Evolutionary conservation across 2,797 vertebrate species (phyloP), one percentile per base, ranked within the genome.

Genomic region (Gallinago nigripennis): DNA sequence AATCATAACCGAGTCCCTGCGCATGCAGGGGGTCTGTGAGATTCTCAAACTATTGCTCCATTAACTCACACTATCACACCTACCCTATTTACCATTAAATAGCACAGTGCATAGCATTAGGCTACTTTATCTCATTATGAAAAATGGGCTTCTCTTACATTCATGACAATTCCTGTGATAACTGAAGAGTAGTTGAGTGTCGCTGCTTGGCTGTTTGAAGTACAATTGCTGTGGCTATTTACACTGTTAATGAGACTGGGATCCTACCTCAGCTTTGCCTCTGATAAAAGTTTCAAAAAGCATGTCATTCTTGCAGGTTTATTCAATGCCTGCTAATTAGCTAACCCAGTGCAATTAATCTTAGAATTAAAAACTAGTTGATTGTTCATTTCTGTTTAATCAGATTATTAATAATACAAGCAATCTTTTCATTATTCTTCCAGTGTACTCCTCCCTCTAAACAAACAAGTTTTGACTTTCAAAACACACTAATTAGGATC

Each of bases 321-420:
- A 86, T 87, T 94, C 76, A 72, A 39, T 71, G 86, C 48, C 75
- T 83, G 57, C 70, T 95, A 93, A 92, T 95, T 94, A 92, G 72
- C 50, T 39, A 83, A 75, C 58, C 66, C 46, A 84, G 27, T 45
- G 69, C 75, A 92, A 96, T 94, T 92, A 94, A 96, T 95, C 89
- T 90, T 81, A 57, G 80, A 90, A 92, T 94, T 91, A 89, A 51
- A 79, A 88, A 86, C 70, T 54, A 61, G 79, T 84, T 92, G 86
- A 96, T 77, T 80, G 56, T 87, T 95, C 77, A 76, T 65, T 86
- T 88, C 94, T 91, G 58, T 86, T 89, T 92, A 95, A 96, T 95
- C 93, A 93, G 77, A 95, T 93, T 95, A 96, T 95, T 97, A 95
- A 94, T 96, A 94, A 94, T 60, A 91, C 82, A 95, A 94, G 88